These are phyloP conservation scores for Nyctibius grandis DNA, from an alignment of 2,797 vertebrate species.

Conservation along the genomic window DNA sequence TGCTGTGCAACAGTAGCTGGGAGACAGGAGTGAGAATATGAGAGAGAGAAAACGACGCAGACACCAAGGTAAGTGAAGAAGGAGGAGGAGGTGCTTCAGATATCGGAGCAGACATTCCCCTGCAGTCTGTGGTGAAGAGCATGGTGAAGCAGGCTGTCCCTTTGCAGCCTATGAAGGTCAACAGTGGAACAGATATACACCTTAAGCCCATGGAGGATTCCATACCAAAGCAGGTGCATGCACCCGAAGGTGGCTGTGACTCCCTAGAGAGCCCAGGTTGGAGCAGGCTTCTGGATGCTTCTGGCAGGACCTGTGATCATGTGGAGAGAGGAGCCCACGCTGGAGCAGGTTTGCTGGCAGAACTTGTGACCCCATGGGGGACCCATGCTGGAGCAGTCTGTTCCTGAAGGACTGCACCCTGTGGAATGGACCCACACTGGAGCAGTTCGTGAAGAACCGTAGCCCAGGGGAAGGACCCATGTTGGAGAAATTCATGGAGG, in stretches of 20 bases:
- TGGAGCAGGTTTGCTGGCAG: neutral
- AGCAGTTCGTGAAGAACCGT: neutral
- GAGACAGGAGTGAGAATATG: neutral
- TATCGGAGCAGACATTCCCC: too few relatives aligned
- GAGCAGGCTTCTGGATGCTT: neutral
- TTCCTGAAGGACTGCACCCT: too few relatives aligned
- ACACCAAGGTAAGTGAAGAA: too few relatives aligned
- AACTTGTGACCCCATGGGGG: too few relatives aligned
- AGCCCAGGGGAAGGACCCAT: accelerated
- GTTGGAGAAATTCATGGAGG: neutral
- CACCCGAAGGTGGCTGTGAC: neutral
- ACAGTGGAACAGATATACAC: accelerated
- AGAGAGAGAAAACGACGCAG: neutral
- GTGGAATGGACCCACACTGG: accelerated
- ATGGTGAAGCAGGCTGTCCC: accelerated
- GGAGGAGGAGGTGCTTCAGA: too few relatives aligned
- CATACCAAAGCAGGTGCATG: accelerated
- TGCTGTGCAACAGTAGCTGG: neutral
- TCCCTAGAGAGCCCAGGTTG: neutral
- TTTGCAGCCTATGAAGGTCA: neutral
- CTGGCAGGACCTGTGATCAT: neutral
- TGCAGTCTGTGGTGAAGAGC: neutral
- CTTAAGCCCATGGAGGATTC: accelerated
- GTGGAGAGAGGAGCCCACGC: neutral
- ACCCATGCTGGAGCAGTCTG: too few relatives aligned